Evolutionary conservation across 1,140 invertebrate genomes (phyloP), one percentile per base, ranked within the genome.

Genomic region (Helicoverpa zea): DNA sequence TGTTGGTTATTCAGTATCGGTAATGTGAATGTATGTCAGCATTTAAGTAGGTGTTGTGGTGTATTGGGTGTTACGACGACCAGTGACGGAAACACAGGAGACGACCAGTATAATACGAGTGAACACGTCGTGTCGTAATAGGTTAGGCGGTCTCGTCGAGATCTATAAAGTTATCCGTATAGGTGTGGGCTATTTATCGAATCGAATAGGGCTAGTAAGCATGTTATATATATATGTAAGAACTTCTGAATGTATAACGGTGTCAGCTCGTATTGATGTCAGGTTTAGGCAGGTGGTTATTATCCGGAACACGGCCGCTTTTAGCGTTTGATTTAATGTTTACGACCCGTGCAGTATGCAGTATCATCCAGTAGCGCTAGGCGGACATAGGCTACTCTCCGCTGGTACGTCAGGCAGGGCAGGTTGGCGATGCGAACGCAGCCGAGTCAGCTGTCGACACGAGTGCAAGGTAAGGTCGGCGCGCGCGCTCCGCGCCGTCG

Each of bases 131-230:
- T 89, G 84, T 89, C 81, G 84, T 88, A 64, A 30, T 93, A 93
- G 91, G 89, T 90, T 93, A 92, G 84, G 89, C 87, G 88, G 89
- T 92, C 91, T 92, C 88, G 87, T 87, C 86, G 89, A 91, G 88
- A 86, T 90, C 89, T 86, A 87, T 88, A 83, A 88, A 90, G 87
- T 91, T 92, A 92, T 92, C 86, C 88, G 87, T 90, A 92, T 94
- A 92, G 91, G 92, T 93, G 90, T 93, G 92, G 92, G 90, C 89
- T 91, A 91, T 91, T 92, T 90, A 92, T 93, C 89, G 89, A 92
- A 88, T 91, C 86, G 91, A 88, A 87, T 93, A 92, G 90, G 84
- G 81, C 83, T 88, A 84, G 80, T 90, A 89, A 90, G 90, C 80
- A 87, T 88, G 90, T 90, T 88, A 85, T 86, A 87, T 88, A 85